Evolutionary conservation across 1,140 invertebrate genomes (phyloP), one percentile per base, ranked within the genome.

Genomic region (Hermatobates lingyangjiaoensis): DNA sequence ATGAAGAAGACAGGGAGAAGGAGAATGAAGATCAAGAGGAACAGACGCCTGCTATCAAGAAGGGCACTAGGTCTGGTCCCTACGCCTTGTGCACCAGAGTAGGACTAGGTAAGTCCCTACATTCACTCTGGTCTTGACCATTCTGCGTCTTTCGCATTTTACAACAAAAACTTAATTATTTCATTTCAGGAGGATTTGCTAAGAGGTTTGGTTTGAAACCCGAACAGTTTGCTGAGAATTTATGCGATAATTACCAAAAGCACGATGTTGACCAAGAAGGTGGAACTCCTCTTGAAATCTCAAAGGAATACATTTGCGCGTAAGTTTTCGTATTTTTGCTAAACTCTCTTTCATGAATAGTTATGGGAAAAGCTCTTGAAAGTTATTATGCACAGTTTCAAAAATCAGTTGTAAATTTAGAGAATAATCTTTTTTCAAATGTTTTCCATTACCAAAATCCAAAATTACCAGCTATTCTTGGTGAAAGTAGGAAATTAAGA

Each of bases 201-300:
- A 87, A 88, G 62, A 84, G 80, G 55, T 98, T 98, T 69, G 96
- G 95, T 56, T 66, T 99, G n/a, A 83, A 80, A 1, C 88, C 95
- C 0, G 87, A 94, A 62, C 81, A 98, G 63, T 97, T 95, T 68
- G 93, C 89, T 2, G 92, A 98, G 69, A 98, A 99, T 69, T 67
- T 98, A 0, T 74, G 90, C 1, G 93, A 97, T 61, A 93, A 93
- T 64, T 98, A 97, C 68, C 87, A 92, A 61, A 74, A 88, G n/a
- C 87, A 97, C 66, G 93, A 98, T 62, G 87, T 98, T 1, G 89
- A 95, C 45, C 92, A 97, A 66, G 86, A 87, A 57, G 73, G 79
- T 0, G 71, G 78, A 1, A 80, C 88, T 56, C 89, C 91, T 0
- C 59, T 72, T 10, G 82, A 87, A 54, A 67, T 90, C 20, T 90